phyloP scores from a whole-genome alignment of 2,113 vertebrate species.

The Dromaius novaehollandiae region DNA sequence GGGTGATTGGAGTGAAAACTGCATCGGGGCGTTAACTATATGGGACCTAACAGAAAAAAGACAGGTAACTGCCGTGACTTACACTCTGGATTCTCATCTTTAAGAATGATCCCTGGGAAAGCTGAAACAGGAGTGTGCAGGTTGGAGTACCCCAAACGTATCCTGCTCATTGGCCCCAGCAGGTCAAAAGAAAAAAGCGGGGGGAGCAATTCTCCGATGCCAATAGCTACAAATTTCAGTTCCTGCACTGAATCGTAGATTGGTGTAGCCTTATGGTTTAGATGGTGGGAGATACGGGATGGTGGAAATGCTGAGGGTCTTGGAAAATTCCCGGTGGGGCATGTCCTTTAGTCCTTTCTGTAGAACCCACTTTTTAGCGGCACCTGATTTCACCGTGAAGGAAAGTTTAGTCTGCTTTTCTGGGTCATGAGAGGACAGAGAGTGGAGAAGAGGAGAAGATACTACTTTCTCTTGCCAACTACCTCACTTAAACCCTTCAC shows the following conservation, averaged over 20 bases:
- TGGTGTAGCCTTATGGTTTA: background rate
- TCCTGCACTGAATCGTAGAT: background rate
- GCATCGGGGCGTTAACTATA: background rate
- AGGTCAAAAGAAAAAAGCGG: background rate
- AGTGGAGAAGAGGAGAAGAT: background rate
- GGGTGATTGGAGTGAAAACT: background rate
- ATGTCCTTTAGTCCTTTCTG: background rate
- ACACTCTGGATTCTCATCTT: background rate
- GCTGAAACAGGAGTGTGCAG: background rate
- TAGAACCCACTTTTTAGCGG: background rate
- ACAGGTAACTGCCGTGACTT: background rate
- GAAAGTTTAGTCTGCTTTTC: background rate
- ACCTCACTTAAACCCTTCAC: background rate
- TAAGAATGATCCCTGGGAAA: background rate
- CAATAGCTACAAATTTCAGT: background rate
- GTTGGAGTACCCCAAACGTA: background rate
- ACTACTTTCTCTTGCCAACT: background rate
- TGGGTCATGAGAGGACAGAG: background rate
- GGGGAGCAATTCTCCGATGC: background rate
- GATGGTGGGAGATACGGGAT: background rate
- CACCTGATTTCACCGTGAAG: background rate
- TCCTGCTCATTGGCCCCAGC: background rate
- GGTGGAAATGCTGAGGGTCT: background rate
- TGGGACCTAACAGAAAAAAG: rapidly evolving
- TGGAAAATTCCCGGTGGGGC: background rate